A percentile compares a stretch with the other conserved stretches of the same genome.
These are phyloP conservation scores for Drosophila seguyi DNA, from an alignment of 1,140 invertebrate genomes.

Conservation along the genomic window DNA sequence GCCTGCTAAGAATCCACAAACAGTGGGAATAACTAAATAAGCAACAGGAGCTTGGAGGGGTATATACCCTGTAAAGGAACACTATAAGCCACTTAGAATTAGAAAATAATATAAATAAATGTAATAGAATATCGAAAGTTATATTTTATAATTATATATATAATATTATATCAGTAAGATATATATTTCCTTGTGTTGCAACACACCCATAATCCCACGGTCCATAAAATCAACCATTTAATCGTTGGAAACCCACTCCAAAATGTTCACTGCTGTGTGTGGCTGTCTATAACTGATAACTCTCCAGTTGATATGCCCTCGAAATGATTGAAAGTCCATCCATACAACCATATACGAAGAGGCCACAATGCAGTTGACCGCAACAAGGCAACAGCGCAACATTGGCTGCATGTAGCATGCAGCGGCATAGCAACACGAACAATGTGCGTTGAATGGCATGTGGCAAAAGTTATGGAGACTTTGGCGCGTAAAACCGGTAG, in stretches of 20 bases:
- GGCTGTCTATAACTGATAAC: conserved; percentile 22
- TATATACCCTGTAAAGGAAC: conserved; percentile 6
- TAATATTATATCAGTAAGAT: not conserved
- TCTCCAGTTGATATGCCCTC: conserved; percentile 32
- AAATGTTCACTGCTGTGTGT: conserved; percentile 6
- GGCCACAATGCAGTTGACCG: conserved; percentile 56
- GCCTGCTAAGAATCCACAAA: conserved; percentile 33
- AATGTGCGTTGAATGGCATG: conserved; percentile 64
- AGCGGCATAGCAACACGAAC: conserved; percentile 51
- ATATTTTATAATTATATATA: not conserved
- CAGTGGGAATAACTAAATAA: conserved; percentile 27
- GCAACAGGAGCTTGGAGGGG: not conserved
- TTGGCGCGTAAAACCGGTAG: conserved; percentile 81
- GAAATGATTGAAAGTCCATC: conserved; percentile 51
- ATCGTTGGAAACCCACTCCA: conserved; percentile 3
- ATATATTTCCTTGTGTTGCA: not conserved
- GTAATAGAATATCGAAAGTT: too few relatives aligned
- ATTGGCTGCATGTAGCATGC: conserved; percentile 23
- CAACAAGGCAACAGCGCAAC: conserved; percentile 22
- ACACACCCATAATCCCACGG: conserved; percentile 11
- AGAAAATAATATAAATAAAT: not conserved
- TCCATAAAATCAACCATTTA: conserved; percentile 19
- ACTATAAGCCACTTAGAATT: not conserved
- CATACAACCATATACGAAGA: conserved; percentile 42
- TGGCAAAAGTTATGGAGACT: conserved; percentile 80